Evolutionary conservation across 2,113 vertebrate genomes (phyloP), one percentile per base, ranked within the genome.

Genomic region (Stigmatopora nigra): DNA sequence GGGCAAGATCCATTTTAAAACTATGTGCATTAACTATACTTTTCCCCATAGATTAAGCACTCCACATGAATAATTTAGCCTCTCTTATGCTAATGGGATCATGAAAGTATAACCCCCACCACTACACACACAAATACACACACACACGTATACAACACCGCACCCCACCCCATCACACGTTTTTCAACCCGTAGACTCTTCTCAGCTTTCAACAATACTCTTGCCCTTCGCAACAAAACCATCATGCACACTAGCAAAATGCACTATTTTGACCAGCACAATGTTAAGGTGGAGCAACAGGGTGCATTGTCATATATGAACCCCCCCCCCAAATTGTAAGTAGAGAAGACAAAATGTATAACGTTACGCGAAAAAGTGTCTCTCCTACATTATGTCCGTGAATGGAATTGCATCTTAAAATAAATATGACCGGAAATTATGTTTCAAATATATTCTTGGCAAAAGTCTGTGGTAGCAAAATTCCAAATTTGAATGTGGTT

Each of bases 1-100:
- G 92, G 88, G 92, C 94, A 92, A 89, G 92, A 95, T 94, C 95
- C 93, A 94, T 95, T 96, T 98, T 93, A 96, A 94, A 97, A 95
- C 93, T 95, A 94, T 95, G 92, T 95, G 94, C 96, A 98, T 98
- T 97, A 95, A 97, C 94, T 94, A 92, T 96, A 94, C 92, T 95
- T 96, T 94, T 95, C 94, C 94, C 95, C 92, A 95, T 92, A 95
- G 95, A 95, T 96, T 94, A 93, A 92, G 94, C 92, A 94, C 93
- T 94, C 92, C 85, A 81, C 94, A 97, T 98, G 94, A 97, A 98
- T 98, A 96, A 97, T 98, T 98, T 95, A 98, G 92, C 92, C 92
- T 91, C 93, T 95, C 92, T 96, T 96, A 98, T 97, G 95, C 93
- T 97, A 97, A 98, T 98, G 94, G 94, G 90, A 96, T 96, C 92